Evolutionary conservation across 2,888 invertebrate species (phyloP).

Genomic region (Megalurothrips usitatus): DNA sequence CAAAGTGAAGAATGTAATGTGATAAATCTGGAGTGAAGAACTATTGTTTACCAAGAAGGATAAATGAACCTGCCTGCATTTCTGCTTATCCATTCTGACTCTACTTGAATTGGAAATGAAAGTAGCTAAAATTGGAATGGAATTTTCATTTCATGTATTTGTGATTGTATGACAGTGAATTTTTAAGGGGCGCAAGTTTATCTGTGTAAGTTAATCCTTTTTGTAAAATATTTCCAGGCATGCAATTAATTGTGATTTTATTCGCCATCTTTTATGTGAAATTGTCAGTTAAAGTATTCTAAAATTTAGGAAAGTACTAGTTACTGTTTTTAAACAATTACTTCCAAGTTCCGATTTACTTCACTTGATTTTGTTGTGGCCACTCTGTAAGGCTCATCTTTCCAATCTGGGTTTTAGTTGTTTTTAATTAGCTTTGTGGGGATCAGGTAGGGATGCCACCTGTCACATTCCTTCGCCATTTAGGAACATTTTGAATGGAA

Average conservation of each 20-base stretch:
- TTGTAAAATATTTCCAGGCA: conserved; percentile 26
- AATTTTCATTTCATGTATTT: conserved; percentile 23
- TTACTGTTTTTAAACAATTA: conserved; percentile 27
- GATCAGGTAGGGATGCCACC: conserved; percentile 21
- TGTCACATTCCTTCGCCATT: conserved; percentile 24
- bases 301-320: conserved; percentile 25
- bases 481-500: conserved; percentile 21
- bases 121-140: conserved; percentile 37
- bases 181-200: conserved; percentile 23
- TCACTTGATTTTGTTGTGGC: conserved; percentile 8
- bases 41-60: conserved; percentile 33
- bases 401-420: conserved; percentile 26
- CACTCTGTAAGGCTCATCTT: conserved; percentile 14
- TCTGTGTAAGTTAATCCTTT: conserved; percentile 25
- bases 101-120: conserved; percentile 40
- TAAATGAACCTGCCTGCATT: conserved; percentile 41
- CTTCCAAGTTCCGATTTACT: conserved; percentile 25
- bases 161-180: neutral
- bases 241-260: conserved; percentile 23
- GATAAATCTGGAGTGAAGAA: conserved; percentile 39
- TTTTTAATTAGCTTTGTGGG: conserved; percentile 26
- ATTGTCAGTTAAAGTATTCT: conserved; percentile 27
- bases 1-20: conserved; percentile 68
- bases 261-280: conserved; percentile 20
- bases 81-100: conserved; percentile 42